A percentile compares a stretch with the other conserved stretches of the same genome.
Evolutionary conservation across 1,140 invertebrate genomes (phyloP).

Genomic region (Melipona quadrifasciata): DNA sequence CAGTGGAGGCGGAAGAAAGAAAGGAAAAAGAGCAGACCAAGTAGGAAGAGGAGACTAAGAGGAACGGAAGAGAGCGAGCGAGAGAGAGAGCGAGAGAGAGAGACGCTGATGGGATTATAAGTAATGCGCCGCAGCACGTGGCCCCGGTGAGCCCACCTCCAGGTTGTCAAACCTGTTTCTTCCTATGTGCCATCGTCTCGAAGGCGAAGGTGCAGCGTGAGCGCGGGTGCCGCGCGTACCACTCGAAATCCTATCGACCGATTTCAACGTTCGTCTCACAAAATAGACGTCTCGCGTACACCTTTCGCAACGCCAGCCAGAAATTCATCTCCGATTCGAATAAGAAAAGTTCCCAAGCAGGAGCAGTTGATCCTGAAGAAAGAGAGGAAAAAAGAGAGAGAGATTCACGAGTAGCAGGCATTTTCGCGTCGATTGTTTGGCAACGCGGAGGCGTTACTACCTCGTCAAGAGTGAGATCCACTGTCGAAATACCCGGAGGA

Average conservation of each 20-base stretch:
- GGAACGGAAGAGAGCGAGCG: constrained; percentile 40
- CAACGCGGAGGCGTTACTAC: constrained; percentile 25
- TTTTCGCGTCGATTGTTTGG: not conserved
- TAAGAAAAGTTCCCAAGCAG: not conserved
- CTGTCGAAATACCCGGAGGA: constrained; percentile 61
- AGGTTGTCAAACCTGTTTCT: constrained; percentile 81
- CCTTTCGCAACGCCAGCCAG: not conserved
- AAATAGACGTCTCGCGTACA: constrained; percentile 24
- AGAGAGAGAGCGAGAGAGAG: constrained; percentile 54
- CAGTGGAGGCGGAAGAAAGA: constrained; percentile 61
- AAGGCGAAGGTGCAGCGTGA: constrained; percentile 66
- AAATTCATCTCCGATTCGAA: not conserved
- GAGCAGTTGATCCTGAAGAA: not conserved
- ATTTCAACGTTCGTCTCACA: constrained; percentile 64
- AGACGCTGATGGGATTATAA: constrained; percentile 69
- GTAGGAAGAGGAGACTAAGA: constrained; percentile 39
- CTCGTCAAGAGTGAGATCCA: constrained; percentile 62
- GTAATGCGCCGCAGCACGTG: constrained; percentile 80
- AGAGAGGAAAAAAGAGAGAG: no score
- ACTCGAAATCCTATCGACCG: constrained; percentile 59
- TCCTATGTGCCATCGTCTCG: constrained; percentile 69
- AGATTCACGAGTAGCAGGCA: not conserved
- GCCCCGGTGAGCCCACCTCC: constrained; percentile 76
- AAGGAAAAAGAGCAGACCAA: constrained; percentile 34
- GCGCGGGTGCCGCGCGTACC: constrained; percentile 69